Base-by-base conservation (phyloP, 1,140 invertebrate species). In the Papilio helenus region DNA sequence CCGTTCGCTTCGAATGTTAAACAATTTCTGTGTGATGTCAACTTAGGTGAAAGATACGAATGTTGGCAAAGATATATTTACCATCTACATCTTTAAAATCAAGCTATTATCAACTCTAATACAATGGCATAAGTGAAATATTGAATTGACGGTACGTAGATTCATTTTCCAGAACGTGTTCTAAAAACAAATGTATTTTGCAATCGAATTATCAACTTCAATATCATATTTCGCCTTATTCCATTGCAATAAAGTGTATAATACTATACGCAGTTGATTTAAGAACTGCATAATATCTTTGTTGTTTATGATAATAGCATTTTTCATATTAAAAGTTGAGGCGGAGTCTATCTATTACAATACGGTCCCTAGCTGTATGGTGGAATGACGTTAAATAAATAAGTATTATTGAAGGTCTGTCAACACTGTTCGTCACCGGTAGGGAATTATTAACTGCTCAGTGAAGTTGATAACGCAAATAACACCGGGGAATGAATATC, bases 311-410 rank as follows among this genome's bases (percentile, higher is more conserved):
- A 93, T 93, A 93, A 93, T 93, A 87, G 85, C 87, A 92, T 93
- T 93, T 93, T 93, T 93, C 92, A 92, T 92, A 92, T 93, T 93
- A 93, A 93, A 93, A 93, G 85, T 93, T 92, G 87, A 78, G 84
- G 73, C 82, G 72, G n/a, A 77, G 76, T 77, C 76, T 77, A 65
- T 77, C 76, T 77, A 65, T 65, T 46, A 77, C 76, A 65, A 77
- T 77, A 65, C 34, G 39, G 20, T 61, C 51, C 76, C 76, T 20
- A 77, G 76, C 42, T n/a, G 76, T 77, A 61, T 77, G 55, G 55
- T 65, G 51, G 55, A 58, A 77, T 77, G 58, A 65, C 76, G 55
- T 68, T 77, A 77, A 77, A 77, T 77, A 77, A 77, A 77, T 77
- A 77, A 65, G 65, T 65, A 77, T 65, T 77, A 77, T 77, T 23